Evolutionary conservation across 1,140 invertebrate genomes (phyloP).

Genomic region (Drosophila oshimai): DNA sequence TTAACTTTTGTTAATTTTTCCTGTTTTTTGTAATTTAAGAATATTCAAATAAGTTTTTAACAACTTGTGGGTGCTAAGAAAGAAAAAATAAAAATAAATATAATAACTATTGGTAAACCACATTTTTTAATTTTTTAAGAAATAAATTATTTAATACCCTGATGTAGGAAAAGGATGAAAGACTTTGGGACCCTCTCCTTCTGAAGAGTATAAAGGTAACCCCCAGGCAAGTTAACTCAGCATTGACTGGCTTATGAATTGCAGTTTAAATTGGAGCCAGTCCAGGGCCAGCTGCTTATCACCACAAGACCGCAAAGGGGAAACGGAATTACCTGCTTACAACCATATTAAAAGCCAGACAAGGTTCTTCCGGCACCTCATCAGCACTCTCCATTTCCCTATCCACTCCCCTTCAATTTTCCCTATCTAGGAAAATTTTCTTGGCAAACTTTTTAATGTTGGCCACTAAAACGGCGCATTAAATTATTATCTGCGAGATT

Average conservation of each 20-base stretch:
- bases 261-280: constrained; percentile 17
- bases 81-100: too few relatives aligned
- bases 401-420: constrained; percentile 11
- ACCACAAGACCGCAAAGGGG: constrained; percentile 12
- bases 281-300: constrained; percentile 48
- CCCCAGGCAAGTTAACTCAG: neutral
- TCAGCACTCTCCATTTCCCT: neutral
- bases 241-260: constrained; percentile 51
- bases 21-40: too few relatives aligned
- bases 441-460: constrained; percentile 77
- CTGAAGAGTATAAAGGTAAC: neutral
- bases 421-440: constrained; percentile 33
- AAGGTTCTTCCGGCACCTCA: constrained; percentile 4
- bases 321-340: constrained; percentile 72
- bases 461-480: constrained; percentile 72
- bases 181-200: too few relatives aligned
- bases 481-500: constrained; percentile 79
- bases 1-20: too few relatives aligned
- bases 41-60: too few relatives aligned
- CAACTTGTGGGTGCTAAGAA: too few relatives aligned
- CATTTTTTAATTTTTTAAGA: too few relatives aligned
- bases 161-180: too few relatives aligned
- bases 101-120: too few relatives aligned
- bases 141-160: too few relatives aligned
- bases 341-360: constrained; percentile 61